Percentiles rank a stretch among this genome's conserved stretches.
Conservation (phyloP, 2,888 invertebrate species). For the Leptinotarsa tumamoca region DNA sequence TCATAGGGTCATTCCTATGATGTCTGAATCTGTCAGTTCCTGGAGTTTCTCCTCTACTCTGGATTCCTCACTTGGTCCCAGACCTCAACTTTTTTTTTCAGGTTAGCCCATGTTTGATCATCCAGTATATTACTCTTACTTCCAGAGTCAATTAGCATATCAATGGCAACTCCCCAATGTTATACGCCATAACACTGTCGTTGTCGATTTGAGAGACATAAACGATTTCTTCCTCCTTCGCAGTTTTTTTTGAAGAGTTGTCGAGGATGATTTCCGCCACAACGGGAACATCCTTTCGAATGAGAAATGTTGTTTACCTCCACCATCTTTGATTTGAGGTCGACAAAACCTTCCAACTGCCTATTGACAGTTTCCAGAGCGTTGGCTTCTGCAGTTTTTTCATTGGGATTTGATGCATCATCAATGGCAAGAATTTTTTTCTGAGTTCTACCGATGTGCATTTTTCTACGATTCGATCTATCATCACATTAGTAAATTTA, state of each 20-base stretch:
- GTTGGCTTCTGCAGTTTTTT: slow-evolving; percentile 34
- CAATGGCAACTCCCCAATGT: background rate
- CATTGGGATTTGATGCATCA: slow-evolving; percentile 2
- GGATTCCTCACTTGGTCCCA: slow-evolving; percentile 32
- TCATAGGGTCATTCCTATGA: no score
- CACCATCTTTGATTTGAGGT: slow-evolving; percentile 25
- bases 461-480: no score
- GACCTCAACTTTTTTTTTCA: slow-evolving; percentile 39
- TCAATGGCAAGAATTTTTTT: no score
- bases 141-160: slow-evolving; percentile 50
- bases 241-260: background rate
- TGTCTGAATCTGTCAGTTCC: no score
- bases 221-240: slow-evolving; percentile 3
- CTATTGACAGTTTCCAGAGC: slow-evolving; percentile 36
- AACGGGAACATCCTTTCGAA: slow-evolving; percentile 6
- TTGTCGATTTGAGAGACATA: slow-evolving; percentile 32
- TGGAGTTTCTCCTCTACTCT: no score
- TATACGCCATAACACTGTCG: slow-evolving; percentile 24
- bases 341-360: slow-evolving; percentile 33
- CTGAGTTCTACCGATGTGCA: no score
- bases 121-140: slow-evolving; percentile 46
- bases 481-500: no score
- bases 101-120: slow-evolving; percentile 43
- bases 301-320: slow-evolving; percentile 29
- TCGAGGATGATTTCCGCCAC: slow-evolving; percentile 17